Evolutionary conservation across 2,888 invertebrate genomes (phyloP).

Genomic region (Eumerus sabulonum): DNA sequence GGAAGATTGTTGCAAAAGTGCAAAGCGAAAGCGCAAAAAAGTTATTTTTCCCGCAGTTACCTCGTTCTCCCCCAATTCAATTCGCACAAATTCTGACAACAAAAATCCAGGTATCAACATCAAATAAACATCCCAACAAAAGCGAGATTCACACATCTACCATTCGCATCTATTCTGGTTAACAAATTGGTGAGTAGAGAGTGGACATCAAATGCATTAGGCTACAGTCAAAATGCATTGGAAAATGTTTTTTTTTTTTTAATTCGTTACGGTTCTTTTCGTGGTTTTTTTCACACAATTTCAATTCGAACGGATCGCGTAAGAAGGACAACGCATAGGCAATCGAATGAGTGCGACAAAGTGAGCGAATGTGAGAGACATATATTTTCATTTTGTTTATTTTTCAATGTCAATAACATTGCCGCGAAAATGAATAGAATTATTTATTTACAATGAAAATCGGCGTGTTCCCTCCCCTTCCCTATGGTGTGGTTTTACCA

Average conservation of each 20-base stretch:
- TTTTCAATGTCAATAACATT: conserved; percentile 69
- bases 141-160: conserved; percentile 37
- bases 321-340: conserved; percentile 32
- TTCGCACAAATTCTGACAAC: conserved; percentile 35
- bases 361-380: conserved; percentile 36
- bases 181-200: conserved; percentile 63
- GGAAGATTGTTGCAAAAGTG: conserved; percentile 70
- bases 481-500: neutral
- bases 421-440: conserved; percentile 51
- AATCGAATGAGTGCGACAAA: conserved; percentile 42
- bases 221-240: conserved; percentile 56
- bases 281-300: conserved; percentile 36
- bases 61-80: neutral
- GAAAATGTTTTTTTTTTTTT: conserved; percentile 48
- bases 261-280: too few species aligned
- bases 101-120: conserved; percentile 33
- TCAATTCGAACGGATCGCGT: too few species aligned
- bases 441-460: conserved; percentile 59
- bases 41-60: conserved; percentile 30
- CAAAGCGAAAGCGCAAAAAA: conserved; percentile 65
- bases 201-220: conserved; percentile 60
- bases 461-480: conserved; percentile 2
- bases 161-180: conserved; percentile 64
- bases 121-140: conserved; percentile 26
- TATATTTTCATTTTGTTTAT: conserved; percentile 64